A percentile compares a stretch with the other conserved stretches of the same genome.
These are phyloP conservation scores for Cheirogaleus major DNA, from an alignment of 2,797 vertebrate genomes.

Conservation along the genomic window DNA sequence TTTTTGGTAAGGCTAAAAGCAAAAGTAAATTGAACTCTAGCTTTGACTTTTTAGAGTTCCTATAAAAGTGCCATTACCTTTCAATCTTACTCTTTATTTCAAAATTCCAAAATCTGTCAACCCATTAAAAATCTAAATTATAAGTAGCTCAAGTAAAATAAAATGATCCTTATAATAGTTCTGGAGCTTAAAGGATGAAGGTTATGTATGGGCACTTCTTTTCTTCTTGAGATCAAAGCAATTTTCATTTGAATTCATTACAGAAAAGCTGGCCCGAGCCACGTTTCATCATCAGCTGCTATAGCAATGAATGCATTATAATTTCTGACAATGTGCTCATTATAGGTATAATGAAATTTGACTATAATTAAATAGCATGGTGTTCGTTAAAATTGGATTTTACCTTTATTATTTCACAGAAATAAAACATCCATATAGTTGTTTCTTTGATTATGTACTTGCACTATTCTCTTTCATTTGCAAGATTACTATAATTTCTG, in stretches of 20 bases:
- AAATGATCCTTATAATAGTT: background rate
- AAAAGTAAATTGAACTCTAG: constrained; percentile 13
- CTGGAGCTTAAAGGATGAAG: background rate
- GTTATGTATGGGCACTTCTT: background rate
- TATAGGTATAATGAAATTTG: background rate
- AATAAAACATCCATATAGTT: background rate
- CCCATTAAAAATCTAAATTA: constrained; percentile 18
- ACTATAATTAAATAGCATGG: constrained; percentile 1
- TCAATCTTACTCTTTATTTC: background rate
- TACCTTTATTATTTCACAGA: constrained; percentile 3
- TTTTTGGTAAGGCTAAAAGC: background rate
- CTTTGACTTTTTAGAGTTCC: background rate
- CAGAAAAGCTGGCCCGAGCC: background rate
- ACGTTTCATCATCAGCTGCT: constrained; percentile 15
- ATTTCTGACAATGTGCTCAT: constrained; percentile 19
- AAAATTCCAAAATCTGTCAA: background rate
- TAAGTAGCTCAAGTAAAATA: background rate
- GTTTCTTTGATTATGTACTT: background rate
- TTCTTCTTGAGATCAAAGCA: constrained; percentile 28
- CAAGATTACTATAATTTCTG: background rate
- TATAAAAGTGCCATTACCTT: background rate
- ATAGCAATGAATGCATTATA: background rate
- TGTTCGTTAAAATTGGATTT: constrained; percentile 12
- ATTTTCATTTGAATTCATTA: constrained; percentile 32
- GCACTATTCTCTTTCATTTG: background rate